Percentiles rank a stretch among this genome's conserved stretches.
Conservation (phyloP, 2,797 vertebrate species). For the Knipowitschia caucasica region DNA sequence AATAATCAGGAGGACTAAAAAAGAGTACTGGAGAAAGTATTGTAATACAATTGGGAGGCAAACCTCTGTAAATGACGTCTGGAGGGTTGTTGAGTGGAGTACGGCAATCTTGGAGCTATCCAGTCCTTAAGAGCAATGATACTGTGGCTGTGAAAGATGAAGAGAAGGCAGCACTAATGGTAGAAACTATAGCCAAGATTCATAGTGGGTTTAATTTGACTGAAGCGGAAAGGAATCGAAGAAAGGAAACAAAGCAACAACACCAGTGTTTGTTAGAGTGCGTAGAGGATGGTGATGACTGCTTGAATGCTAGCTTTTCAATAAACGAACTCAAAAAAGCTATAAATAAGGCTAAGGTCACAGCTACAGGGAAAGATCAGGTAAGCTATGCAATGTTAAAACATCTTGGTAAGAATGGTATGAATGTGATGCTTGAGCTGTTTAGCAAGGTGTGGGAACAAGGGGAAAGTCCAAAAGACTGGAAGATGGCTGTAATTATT, state of each 20-base stretch:
- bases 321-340: too few relatives aligned
- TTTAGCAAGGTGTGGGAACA: neutral
- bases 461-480: neutral
- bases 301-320: too few relatives aligned
- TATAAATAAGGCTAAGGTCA: too few relatives aligned
- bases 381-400: neutral
- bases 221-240: too few relatives aligned
- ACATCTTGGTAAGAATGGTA: neutral
- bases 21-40: neutral
- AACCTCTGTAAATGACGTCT: neutral
- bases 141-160: neutral
- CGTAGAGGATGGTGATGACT: too few relatives aligned
- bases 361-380: neutral
- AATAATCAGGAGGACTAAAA: neutral
- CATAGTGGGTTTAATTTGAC: neutral
- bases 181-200: neutral
- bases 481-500: too few relatives aligned
- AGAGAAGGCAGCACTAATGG: neutral
- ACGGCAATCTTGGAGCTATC: neutral
- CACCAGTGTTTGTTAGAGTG: too few relatives aligned
- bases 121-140: neutral
- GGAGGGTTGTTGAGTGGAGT: neutral
- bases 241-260: too few relatives aligned
- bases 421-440: neutral
- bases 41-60: too few relatives aligned